Conservation (phyloP, 2,888 invertebrate species). For the Hyles lineata region DNA sequence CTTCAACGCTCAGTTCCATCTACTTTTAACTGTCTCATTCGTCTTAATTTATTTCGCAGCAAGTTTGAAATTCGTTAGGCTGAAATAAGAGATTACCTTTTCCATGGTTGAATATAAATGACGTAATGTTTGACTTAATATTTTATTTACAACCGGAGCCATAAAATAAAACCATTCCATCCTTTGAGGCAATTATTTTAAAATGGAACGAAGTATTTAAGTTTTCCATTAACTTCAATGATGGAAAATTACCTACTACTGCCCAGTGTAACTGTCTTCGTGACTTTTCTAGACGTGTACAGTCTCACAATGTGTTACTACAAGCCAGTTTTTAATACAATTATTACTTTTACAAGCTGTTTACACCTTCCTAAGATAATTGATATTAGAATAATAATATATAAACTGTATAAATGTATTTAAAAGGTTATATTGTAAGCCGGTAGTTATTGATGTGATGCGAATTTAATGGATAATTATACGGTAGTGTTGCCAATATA, state of each 20-base stretch:
- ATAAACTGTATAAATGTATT: background rate
- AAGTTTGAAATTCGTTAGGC: background rate
- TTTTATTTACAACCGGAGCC: slow-evolving; percentile 15
- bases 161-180: background rate
- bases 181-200: slow-evolving; percentile 18
- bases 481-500: background rate
- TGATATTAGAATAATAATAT: background rate
- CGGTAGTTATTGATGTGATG: background rate
- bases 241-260: background rate
- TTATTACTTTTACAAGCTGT: background rate
- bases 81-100: slow-evolving; percentile 11
- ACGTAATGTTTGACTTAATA: slow-evolving; percentile 7
- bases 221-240: slow-evolving; percentile 21
- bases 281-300: background rate
- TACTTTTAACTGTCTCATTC: background rate
- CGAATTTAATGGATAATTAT: background rate
- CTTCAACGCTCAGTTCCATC: background rate
- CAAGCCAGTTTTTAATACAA: background rate
- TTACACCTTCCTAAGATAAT: background rate
- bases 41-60: slow-evolving; percentile 6
- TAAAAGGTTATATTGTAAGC: background rate
- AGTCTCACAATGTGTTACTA: background rate
- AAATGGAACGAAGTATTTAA: slow-evolving; percentile 16
- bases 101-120: slow-evolving; percentile 9
- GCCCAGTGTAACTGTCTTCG: background rate